Percentiles rank a stretch among this genome's conserved stretches.
Conservation (phyloP, 2,113 vertebrate species). For the Neolamprologus variostigma region DNA sequence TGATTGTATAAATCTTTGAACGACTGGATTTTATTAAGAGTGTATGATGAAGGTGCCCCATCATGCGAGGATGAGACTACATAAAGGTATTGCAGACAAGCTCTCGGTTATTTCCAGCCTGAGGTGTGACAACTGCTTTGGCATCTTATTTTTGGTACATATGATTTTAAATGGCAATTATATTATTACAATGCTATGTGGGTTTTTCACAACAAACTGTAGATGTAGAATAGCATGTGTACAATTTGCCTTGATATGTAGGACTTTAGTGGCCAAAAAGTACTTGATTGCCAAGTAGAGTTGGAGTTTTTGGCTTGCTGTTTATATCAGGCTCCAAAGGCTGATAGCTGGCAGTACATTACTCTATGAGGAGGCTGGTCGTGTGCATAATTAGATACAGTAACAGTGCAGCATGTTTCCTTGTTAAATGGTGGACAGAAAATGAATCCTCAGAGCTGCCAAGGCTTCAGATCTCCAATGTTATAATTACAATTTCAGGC, state of each 20-base stretch:
- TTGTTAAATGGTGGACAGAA: background rate
- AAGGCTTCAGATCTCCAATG: background rate
- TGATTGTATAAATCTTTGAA: background rate
- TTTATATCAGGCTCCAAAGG: background rate
- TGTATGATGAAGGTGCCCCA: background rate
- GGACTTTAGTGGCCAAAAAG: background rate
- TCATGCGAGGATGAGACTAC: rapidly evolving
- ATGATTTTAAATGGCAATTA: background rate
- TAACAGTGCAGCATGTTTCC: background rate
- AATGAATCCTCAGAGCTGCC: background rate
- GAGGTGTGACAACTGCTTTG: background rate
- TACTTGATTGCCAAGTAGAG: background rate
- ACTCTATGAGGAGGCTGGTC: background rate
- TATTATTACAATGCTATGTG: background rate
- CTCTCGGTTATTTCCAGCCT: background rate
- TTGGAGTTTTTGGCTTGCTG: background rate
- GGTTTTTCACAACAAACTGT: background rate
- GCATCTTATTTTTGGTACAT: background rate
- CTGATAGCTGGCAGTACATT: background rate
- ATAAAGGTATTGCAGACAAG: background rate
- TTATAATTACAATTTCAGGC: background rate
- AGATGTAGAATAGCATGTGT: background rate
- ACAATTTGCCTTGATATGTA: background rate
- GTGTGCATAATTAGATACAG: background rate
- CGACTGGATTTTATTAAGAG: background rate